Conservation (phyloP, 2,113 vertebrate genomes). For the Chitala chitala region DNA sequence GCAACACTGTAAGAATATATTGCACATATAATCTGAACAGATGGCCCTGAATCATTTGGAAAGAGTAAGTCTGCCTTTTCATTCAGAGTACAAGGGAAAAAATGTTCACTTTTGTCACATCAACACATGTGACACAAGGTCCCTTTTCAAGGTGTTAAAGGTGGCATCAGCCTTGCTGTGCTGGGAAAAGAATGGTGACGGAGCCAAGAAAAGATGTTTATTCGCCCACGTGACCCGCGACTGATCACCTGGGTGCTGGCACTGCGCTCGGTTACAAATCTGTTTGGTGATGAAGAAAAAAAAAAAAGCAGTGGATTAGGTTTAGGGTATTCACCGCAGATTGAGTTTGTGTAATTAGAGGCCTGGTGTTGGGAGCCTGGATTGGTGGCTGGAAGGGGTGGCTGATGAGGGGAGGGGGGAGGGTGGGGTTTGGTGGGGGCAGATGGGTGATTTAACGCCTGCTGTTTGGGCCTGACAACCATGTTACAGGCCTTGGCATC, state of each 20-base stretch:
- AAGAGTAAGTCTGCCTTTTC: not conserved
- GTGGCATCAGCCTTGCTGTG: conserved; percentile 27
- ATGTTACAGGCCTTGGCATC: conserved; percentile 39
- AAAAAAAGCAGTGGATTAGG: conserved; percentile 56
- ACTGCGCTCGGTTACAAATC: conserved; percentile 45
- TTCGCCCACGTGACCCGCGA: conserved; percentile 37
- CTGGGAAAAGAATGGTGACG: conserved; percentile 16
- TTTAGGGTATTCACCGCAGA: conserved; percentile 47
- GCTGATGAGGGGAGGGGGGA: conserved; percentile 26
- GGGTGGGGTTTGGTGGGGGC: conserved; percentile 43
- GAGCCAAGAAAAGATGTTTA: conserved; percentile 40
- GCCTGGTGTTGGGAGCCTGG: conserved; percentile 37
- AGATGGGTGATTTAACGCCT: conserved; percentile 58
- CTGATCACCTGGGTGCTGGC: conserved; percentile 50
- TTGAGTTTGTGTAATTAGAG: conserved; percentile 56
- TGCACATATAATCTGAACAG: too few species aligned
- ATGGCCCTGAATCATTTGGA: not conserved
- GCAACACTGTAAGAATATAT: too few species aligned
- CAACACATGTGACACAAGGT: not conserved
- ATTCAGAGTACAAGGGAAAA: not conserved
- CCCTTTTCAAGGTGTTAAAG: conserved; percentile 16
- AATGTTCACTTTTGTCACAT: not conserved
- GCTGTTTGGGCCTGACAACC: conserved; percentile 58
- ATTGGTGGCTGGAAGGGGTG: conserved; percentile 27
- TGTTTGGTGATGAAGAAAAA: conserved; percentile 56